phyloP scores from a whole-genome alignment of 2,888 invertebrate species.

The Cantharis nigra region DNA sequence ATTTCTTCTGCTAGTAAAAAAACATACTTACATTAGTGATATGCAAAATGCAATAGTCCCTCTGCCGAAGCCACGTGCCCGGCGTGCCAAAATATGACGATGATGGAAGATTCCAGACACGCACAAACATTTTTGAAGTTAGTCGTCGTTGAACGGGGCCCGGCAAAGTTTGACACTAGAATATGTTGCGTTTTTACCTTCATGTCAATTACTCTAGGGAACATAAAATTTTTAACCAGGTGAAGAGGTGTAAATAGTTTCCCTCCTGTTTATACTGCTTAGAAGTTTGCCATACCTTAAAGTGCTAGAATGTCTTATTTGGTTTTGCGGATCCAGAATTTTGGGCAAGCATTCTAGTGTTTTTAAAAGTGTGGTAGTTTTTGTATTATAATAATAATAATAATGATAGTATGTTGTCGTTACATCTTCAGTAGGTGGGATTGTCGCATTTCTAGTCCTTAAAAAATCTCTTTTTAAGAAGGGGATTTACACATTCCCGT shows the following conservation, averaged over 20 bases:
- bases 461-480: constrained; percentile 7
- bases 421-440: constrained; percentile 31
- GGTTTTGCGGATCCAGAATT: background rate
- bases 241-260: constrained; percentile 39
- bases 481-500: constrained; percentile 41
- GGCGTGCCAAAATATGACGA: background rate
- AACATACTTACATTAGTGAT: constrained; percentile 50
- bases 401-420: constrained; percentile 27
- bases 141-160: constrained; percentile 13
- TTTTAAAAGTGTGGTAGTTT: background rate
- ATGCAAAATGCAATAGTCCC: constrained; percentile 45
- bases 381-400: background rate
- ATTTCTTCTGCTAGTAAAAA: constrained; percentile 53
- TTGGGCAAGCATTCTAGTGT: background rate
- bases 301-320: constrained; percentile 5
- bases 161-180: constrained; percentile 42
- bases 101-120: constrained; percentile 24
- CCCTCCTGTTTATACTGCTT: constrained; percentile 32
- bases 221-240: constrained; percentile 66
- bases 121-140: constrained; percentile 37
- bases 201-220: constrained; percentile 86
- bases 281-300: constrained; percentile 24
- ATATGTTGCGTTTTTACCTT: constrained; percentile 65
- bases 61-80: constrained; percentile 8
- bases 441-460: constrained; percentile 32